Percentiles rank a stretch among this genome's conserved stretches.
Conservation (phyloP, 1,140 invertebrate species). For the Diorhabda sublineata region DNA sequence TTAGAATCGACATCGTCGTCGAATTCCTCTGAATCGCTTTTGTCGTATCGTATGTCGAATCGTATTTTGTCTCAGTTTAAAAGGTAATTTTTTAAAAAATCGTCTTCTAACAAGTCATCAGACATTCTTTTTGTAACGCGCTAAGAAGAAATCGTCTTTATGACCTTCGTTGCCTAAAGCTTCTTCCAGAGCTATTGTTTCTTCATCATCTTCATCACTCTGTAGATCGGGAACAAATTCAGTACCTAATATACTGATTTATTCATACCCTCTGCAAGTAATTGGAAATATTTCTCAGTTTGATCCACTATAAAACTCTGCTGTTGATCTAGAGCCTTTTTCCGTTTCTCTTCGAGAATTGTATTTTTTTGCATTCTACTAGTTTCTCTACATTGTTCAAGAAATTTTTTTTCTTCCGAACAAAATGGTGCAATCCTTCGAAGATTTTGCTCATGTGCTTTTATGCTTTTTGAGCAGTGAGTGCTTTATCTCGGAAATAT, state of each 20-base stretch:
- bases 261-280: slow-evolving; percentile 79
- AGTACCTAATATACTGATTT: slow-evolving; percentile 56
- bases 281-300: slow-evolving; percentile 95
- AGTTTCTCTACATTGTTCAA: slow-evolving; percentile 94
- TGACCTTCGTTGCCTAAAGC: slow-evolving; percentile 56
- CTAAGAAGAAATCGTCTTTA: slow-evolving; percentile 81
- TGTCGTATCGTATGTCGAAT: slow-evolving; percentile 6
- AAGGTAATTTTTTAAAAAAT: slow-evolving; percentile 73
- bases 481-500: slow-evolving; percentile 91
- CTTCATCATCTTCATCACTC: slow-evolving; percentile 86
- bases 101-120: slow-evolving; percentile 75
- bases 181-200: slow-evolving; percentile 91
- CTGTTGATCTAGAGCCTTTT: slow-evolving; percentile 94
- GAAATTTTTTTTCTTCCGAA: no score
- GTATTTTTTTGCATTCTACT: slow-evolving; percentile 92
- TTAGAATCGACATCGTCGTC: slow-evolving; percentile 26
- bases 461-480: slow-evolving; percentile 83
- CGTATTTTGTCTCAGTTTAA: slow-evolving; percentile 61
- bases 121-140: slow-evolving; percentile 82
- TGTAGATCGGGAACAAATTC: slow-evolving; percentile 76
- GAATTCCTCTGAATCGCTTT: slow-evolving; percentile 39
- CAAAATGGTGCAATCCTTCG: slow-evolving; percentile 84
- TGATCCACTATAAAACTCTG: slow-evolving; percentile 98
- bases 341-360: slow-evolving; percentile 88
- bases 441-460: slow-evolving; percentile 85